Evolutionary conservation across 2,888 invertebrate genomes (phyloP).

Genomic region (Lochmaea crataegi): DNA sequence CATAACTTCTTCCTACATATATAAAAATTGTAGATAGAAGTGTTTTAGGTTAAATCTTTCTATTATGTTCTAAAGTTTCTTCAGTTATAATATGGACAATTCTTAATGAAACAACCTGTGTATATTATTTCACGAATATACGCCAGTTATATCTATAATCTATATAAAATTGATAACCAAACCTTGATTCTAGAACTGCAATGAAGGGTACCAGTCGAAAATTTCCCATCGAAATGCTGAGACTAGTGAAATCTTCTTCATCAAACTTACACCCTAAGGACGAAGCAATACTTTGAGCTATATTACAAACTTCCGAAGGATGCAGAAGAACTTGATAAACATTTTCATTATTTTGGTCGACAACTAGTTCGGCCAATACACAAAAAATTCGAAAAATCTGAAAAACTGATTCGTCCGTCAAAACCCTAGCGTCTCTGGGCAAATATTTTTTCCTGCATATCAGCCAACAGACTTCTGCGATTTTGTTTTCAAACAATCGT

Average conservation of each 20-base stretch:
- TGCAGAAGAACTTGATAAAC: conserved; percentile 71
- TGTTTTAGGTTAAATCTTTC: no score
- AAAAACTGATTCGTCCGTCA: conserved; percentile 75
- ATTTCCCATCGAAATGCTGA: conserved; percentile 70
- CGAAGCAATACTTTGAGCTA: conserved; percentile 75
- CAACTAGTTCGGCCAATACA: conserved; percentile 78
- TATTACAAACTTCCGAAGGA: conserved; percentile 76
- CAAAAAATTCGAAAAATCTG: conserved; percentile 84
- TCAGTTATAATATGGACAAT: no score
- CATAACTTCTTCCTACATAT: no score
- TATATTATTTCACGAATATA: no score
- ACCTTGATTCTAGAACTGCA: conserved; percentile 78
- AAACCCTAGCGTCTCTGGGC: conserved; percentile 70
- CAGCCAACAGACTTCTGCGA: conserved; percentile 85
- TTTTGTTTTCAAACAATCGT: conserved; percentile 73
- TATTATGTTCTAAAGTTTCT: no score
- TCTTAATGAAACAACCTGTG: no score
- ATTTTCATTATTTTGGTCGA: conserved; percentile 67
- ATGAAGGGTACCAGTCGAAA: conserved; percentile 78
- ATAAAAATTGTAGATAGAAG: no score
- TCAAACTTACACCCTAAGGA: conserved; percentile 79
- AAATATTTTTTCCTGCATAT: conserved; percentile 77
- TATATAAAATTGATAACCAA: background rate
- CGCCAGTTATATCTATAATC: background rate
- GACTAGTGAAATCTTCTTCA: conserved; percentile 72